Evolutionary conservation across 2,888 invertebrate genomes (phyloP), one percentile per base, ranked within the genome.

Genomic region (Drosophila meridiana): DNA sequence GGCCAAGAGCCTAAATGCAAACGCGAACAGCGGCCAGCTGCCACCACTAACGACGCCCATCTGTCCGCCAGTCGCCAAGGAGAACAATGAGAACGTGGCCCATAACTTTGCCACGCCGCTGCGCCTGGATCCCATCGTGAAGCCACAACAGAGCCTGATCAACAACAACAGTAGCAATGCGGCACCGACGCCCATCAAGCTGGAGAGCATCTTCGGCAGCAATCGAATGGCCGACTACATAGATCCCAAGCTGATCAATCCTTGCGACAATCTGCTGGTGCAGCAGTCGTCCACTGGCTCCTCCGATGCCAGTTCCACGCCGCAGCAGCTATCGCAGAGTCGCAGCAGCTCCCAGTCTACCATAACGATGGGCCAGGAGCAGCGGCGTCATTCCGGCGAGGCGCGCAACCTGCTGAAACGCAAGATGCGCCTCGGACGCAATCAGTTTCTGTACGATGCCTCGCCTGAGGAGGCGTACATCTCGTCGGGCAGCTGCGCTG

Each of bases 251-350:
- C 93, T 96, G 68, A 96, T 96, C 68, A 96, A 96, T 92, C 95
- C 95, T 93, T 95, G 95, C 91, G 96, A 96, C 92, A 96, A 96
- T 93, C 93, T 96, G 58, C 94, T 95, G 26, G 95, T 96, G 50
- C 78, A 76, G 48, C 73, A 69, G 14, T 45, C 64, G 1, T 62
- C 62, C 11, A 67, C 69, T 20, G 89, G 91, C 0, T 83, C 89
- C 34, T 82, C 91, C 13, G 82, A 87, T 45, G 77, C 91, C 11
- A 90, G 91, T 0, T 85, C 73, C 48, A 83, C 73, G n/a, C 85
- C 78, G 13, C 82, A 86, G 57, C 82, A 82, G 40, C 34, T 76
- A 1, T 53, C 78, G 2, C 84, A 82, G 56, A 75, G 75, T 52
- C 62, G 82, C n/a, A 88, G 90, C 65, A 90, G 90, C 57, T 78